These are phyloP conservation scores for Elachura formosa DNA, from an alignment of 2,113 vertebrate species.

Conservation along the genomic window DNA sequence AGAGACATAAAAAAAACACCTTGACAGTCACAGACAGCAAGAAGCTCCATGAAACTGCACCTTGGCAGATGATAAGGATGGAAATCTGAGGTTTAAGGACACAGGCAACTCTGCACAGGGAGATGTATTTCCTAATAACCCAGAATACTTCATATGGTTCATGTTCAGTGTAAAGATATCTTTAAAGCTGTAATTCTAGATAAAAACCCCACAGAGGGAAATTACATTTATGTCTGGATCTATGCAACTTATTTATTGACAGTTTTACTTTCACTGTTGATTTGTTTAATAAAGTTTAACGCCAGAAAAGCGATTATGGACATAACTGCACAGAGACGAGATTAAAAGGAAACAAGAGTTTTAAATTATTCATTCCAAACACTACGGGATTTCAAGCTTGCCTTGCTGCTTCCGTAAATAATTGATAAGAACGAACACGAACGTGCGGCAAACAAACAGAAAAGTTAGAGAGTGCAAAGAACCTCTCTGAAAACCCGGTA, in stretches of 20 bases:
- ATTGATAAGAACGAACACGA: not conserved
- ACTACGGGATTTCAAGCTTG: not conserved
- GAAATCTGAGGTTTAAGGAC: not conserved
- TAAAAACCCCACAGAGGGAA: not conserved
- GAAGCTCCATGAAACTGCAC: not conserved
- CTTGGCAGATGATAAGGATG: not conserved
- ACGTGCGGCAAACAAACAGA: not conserved
- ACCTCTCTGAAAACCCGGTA: not conserved
- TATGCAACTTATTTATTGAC: not conserved
- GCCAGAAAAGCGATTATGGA: not conserved
- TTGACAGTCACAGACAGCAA: not conserved
- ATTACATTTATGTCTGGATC: not conserved
- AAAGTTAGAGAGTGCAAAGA: not conserved
- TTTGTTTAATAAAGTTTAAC: not conserved
- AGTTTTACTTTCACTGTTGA: not conserved
- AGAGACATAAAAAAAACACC: not conserved
- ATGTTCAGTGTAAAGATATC: not conserved
- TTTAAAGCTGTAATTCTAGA: not conserved
- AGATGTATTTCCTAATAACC: not conserved
- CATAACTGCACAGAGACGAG: not conserved
- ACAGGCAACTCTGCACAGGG: not conserved
- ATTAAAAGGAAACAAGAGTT: not conserved
- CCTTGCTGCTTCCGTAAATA: not conserved
- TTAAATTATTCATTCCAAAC: slow-evolving; percentile 23
- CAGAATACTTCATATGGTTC: not conserved